phyloP scores from a whole-genome alignment of 2,888 invertebrate genomes.

The Lobophora halterata region DNA sequence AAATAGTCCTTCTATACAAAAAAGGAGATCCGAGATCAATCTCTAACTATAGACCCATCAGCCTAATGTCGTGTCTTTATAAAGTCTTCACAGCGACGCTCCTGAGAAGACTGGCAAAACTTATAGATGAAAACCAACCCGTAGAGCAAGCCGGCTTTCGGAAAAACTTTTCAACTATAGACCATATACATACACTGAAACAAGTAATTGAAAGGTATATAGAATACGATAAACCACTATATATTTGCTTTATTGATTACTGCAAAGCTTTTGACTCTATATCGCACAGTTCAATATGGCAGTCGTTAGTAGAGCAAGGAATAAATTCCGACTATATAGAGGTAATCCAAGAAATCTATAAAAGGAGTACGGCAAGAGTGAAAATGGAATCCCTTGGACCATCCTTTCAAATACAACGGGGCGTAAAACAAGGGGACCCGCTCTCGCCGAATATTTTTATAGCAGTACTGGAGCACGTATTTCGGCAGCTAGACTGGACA shows the following conservation, averaged over 20 bases:
- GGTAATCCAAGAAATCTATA: conserved; percentile 4
- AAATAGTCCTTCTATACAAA: conserved; percentile 3
- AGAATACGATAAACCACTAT: conserved; percentile 5
- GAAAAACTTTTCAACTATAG: conserved; percentile 2
- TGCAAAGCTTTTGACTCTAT: conserved; percentile 11
- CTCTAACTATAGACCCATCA: conserved; percentile 6
- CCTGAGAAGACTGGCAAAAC: neutral
- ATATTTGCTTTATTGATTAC: conserved; percentile 9
- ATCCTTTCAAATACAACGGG: conserved; percentile 13
- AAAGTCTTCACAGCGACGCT: neutral
- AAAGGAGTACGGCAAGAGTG: neutral
- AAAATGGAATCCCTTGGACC: conserved; percentile 3
- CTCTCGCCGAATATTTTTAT: too few species aligned
- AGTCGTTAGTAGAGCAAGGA: neutral
- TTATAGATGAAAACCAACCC: neutral
- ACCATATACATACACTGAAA: conserved; percentile 3
- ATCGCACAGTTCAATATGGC: conserved; percentile 2
- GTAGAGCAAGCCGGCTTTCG: conserved; percentile 12
- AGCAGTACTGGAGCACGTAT: too few species aligned
- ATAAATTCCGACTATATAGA: neutral
- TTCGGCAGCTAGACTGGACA: too few species aligned
- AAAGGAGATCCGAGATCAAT: conserved; percentile 2
- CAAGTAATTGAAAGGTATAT: conserved; percentile 3
- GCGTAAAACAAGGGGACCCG: conserved; percentile 26
- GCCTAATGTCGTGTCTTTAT: neutral